A percentile compares a stretch with the other conserved stretches of the same genome.
Conservation (phyloP, 2,113 vertebrate species). For the Syngnathus scovelli region DNA sequence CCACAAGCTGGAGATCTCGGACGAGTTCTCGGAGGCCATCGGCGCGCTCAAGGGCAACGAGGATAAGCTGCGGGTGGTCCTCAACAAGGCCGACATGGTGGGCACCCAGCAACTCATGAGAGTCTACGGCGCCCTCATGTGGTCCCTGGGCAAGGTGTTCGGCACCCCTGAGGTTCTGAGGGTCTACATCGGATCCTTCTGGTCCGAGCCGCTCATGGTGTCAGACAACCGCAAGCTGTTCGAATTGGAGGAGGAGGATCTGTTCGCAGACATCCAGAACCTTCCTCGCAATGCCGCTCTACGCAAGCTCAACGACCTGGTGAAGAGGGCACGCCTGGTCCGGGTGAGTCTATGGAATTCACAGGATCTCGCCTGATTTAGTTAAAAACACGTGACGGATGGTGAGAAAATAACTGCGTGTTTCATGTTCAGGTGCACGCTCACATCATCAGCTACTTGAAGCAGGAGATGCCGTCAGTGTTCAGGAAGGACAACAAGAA, state of each 20-base stretch:
- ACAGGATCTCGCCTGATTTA: not conserved
- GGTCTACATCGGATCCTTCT: slow-evolving; percentile 93
- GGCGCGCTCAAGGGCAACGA: slow-evolving; percentile 84
- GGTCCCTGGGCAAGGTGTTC: slow-evolving; percentile 90
- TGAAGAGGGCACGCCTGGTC: slow-evolving; percentile 85
- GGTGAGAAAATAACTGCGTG: not conserved
- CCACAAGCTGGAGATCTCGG: slow-evolving; percentile 91
- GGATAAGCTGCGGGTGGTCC: slow-evolving; percentile 91
- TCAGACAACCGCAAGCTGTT: slow-evolving; percentile 83
- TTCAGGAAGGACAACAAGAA: slow-evolving; percentile 91
- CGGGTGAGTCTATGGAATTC: slow-evolving; percentile 69
- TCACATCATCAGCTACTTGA: slow-evolving; percentile 87
- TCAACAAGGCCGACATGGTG: slow-evolving; percentile 94
- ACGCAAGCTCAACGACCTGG: slow-evolving; percentile 88
- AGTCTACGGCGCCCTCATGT: slow-evolving; percentile 92
- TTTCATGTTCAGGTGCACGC: slow-evolving; percentile 77
- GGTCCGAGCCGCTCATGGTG: slow-evolving; percentile 85
- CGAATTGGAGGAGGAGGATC: slow-evolving; percentile 87
- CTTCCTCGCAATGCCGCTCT: slow-evolving; percentile 85
- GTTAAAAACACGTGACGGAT: not conserved
- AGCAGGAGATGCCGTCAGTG: slow-evolving; percentile 88
- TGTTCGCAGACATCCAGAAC: slow-evolving; percentile 87
- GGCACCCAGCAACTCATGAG: slow-evolving; percentile 93
- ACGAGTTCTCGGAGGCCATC: slow-evolving; percentile 90
- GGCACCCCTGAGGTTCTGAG: slow-evolving; percentile 87